A percentile compares a stretch with the other conserved stretches of the same genome.
Evolutionary conservation across 2,888 invertebrate species (phyloP).

Genomic region (Pasiphila rectangulata): DNA sequence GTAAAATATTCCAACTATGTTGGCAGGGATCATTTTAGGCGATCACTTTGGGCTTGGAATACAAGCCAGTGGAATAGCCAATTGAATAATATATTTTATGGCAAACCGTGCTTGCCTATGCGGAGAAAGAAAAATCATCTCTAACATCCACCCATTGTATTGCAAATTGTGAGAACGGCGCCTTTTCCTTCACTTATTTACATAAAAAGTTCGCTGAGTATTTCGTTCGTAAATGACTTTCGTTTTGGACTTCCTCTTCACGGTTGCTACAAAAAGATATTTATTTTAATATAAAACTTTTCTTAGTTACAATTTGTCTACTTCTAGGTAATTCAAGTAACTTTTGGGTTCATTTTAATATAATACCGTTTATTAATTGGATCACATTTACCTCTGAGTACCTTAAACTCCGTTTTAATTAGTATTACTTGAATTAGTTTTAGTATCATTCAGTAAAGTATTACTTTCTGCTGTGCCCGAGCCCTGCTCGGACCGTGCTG

Average conservation of each 20-base stretch:
- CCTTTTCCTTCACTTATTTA: slow-evolving; percentile 71
- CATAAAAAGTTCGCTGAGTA: slow-evolving; percentile 69
- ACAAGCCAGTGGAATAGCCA: slow-evolving; percentile 67
- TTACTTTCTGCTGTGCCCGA: too few species aligned
- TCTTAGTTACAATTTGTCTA: slow-evolving; percentile 21
- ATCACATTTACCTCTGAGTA: too few species aligned
- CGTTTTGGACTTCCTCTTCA: slow-evolving; percentile 57
- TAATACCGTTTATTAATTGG: too few species aligned
- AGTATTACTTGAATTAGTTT: too few species aligned
- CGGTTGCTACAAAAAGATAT: slow-evolving; percentile 37
- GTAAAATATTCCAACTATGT: too few species aligned
- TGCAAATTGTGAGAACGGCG: slow-evolving; percentile 75
- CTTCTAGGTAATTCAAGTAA: slow-evolving; percentile 13
- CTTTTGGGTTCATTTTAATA: too few species aligned
- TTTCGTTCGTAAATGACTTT: slow-evolving; percentile 71
- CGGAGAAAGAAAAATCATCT: slow-evolving; percentile 76
- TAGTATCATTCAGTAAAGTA: too few species aligned
- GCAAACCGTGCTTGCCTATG: slow-evolving; percentile 68
- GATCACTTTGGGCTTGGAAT: slow-evolving; percentile 63
- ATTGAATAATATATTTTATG: slow-evolving; percentile 79
- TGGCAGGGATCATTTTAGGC: slow-evolving; percentile 49
- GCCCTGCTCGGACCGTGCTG: too few species aligned
- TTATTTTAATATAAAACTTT: slow-evolving; percentile 30
- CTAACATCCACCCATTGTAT: slow-evolving; percentile 74
- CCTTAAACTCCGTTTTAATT: too few species aligned